Evolutionary conservation across 2,797 vertebrate genomes (phyloP).

Genomic region (Dendrocincla tyrannina): DNA sequence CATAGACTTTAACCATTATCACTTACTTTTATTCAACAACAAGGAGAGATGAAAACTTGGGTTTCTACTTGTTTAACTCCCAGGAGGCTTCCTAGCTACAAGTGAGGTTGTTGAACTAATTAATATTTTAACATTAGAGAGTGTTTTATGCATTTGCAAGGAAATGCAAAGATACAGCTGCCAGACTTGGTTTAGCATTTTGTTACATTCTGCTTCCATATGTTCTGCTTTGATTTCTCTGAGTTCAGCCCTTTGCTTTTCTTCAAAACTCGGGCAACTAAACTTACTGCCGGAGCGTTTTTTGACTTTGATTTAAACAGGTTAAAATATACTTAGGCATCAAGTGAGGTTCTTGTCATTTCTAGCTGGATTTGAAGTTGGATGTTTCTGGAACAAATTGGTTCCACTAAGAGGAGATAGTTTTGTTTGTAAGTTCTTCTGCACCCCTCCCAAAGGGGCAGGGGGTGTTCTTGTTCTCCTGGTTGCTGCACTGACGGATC

Average conservation of each 20-base stretch:
- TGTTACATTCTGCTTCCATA: not conserved
- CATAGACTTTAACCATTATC: not conserved
- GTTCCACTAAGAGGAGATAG: not conserved
- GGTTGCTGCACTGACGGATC: not conserved
- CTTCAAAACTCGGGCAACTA: not conserved
- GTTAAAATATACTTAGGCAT: not conserved
- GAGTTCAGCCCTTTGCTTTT: not conserved
- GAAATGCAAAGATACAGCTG: not conserved
- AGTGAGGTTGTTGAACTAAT: not conserved
- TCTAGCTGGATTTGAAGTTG: not conserved
- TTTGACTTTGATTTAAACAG: not conserved
- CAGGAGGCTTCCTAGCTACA: not conserved
- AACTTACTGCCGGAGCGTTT: not conserved
- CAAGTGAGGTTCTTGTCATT: not conserved
- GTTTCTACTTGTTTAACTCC: not conserved
- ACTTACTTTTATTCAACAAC: not conserved
- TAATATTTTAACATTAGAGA: constrained; percentile 17
- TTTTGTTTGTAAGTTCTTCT: not conserved
- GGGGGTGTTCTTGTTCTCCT: not conserved
- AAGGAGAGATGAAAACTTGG: not conserved
- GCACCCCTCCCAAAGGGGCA: not conserved
- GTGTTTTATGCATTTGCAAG: not conserved
- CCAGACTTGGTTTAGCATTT: not conserved
- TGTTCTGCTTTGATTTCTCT: not conserved
- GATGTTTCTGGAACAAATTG: not conserved